Evolutionary conservation across 1,140 invertebrate genomes (phyloP), one percentile per base, ranked within the genome.

Genomic region (Drosophila obscura): DNA sequence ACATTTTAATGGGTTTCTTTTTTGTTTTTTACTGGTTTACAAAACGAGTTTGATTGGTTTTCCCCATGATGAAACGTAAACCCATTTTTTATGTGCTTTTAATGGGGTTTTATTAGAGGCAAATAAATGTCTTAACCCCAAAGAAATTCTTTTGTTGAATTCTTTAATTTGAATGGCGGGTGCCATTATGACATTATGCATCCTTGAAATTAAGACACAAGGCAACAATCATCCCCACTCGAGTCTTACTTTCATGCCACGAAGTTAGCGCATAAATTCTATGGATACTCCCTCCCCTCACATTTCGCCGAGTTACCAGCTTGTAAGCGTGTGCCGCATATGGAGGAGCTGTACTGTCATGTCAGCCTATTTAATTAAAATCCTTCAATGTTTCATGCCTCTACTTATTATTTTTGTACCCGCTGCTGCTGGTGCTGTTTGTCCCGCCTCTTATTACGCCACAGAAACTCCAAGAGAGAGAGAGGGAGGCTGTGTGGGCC

Each of bases 351-450:
- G 19, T 19, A 19, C 19, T 19, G 19, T 19, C 49, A 55, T 63
- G 63, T 64, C 73, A 69, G 81, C 66, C 78, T 87, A 85, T 85
- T 85, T 85, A 85, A 85, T 85, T 88, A 85, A 88, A 85, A 85
- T 85, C 74, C 82, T 81, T 85, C 83, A 85, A 87, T 87, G 83
- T 57, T 63, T 55, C 66, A 68, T 44, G 66, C 51, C 66, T 8
- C 31, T 57, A 46, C 67, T 69, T 71, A 69, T 71, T 69, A 69
- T 69, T 57, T 55, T 73, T 63, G 76, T 50, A 48, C 60, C 65
- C 45, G 41, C 58, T 68, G 67, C 43, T 65, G 31, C 53, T 55
- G 66, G 43, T 46, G 39, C 48, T 52, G 16, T 19, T 4, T 53
- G 44, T 45, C 19, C 6, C 46, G 43, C 49, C 59, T 73, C 69